Evolutionary conservation across 2,797 vertebrate genomes (phyloP).

Genomic region (Sorex maritimensis): DNA sequence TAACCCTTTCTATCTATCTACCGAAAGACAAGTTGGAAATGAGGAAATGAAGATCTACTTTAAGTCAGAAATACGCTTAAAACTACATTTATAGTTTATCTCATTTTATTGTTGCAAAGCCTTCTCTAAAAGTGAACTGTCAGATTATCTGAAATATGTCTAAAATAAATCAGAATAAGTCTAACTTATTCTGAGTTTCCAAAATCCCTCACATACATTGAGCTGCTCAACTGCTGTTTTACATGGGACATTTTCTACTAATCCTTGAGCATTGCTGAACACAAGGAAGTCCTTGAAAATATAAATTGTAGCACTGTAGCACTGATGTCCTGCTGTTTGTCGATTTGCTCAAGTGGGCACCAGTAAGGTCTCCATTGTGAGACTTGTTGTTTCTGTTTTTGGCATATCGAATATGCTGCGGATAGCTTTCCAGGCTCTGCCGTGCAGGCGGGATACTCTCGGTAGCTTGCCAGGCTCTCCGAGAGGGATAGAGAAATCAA

Average conservation of each 20-base stretch:
- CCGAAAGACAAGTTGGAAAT: background rate
- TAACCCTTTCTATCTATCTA: background rate
- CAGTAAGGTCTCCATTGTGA: too few relatives aligned
- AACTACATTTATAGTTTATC: background rate
- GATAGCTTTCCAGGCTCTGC: too few relatives aligned
- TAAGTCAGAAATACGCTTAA: background rate
- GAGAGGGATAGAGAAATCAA: too few relatives aligned
- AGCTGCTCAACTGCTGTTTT: background rate
- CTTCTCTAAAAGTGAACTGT: background rate
- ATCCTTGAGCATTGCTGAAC: background rate
- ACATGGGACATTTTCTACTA: slow-evolving; percentile 18
- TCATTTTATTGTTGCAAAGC: background rate
- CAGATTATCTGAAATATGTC: background rate
- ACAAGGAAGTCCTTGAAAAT: background rate
- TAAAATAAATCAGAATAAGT: slow-evolving; percentile 21
- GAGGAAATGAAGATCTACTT: background rate
- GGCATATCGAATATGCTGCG: too few relatives aligned
- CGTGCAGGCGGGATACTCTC: too few relatives aligned
- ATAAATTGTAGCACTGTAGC: background rate
- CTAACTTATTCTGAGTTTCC: background rate
- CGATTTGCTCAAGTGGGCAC: too few relatives aligned
- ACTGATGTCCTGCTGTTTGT: too few relatives aligned
- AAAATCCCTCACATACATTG: background rate
- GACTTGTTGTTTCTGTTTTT: too few relatives aligned
- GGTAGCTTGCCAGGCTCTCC: too few relatives aligned